Conservation (phyloP, 2,797 vertebrate genomes). For the Smutsia gigantea region DNA sequence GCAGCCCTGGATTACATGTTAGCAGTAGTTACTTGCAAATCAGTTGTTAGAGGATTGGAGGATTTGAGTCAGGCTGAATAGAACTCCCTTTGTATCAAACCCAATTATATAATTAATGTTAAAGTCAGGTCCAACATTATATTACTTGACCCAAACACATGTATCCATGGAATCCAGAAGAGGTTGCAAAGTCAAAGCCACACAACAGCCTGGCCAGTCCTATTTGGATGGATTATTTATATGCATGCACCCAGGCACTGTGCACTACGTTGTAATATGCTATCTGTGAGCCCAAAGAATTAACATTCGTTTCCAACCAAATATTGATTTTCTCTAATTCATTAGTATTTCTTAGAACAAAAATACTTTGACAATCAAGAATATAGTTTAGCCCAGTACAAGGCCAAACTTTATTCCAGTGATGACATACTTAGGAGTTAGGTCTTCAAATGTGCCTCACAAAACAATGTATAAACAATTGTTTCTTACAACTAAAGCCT, state of each 20-base stretch:
- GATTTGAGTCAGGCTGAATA: not conserved
- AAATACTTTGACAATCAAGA: conserved; percentile 18
- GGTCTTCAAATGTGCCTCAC: not conserved
- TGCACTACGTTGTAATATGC: not conserved
- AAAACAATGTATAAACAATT: not conserved
- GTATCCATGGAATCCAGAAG: not conserved
- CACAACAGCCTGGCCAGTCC: not conserved
- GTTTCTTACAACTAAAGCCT: conserved; percentile 8
- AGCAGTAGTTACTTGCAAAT: not conserved
- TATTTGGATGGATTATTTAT: not conserved
- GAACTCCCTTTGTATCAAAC: conserved; percentile 8
- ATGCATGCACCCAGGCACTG: not conserved
- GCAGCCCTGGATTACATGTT: not conserved
- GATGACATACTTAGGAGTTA: not conserved
- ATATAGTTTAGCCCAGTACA: not conserved
- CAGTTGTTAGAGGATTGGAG: not conserved
- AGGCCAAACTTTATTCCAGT: not conserved
- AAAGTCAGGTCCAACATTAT: not conserved
- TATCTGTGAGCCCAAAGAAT: not conserved
- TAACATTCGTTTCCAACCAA: not conserved
- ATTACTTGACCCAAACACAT: not conserved
- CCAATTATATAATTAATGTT: not conserved
- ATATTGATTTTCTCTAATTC: conserved; percentile 12
- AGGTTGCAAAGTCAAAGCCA: not conserved
- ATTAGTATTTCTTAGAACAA: not conserved